phyloP scores from a whole-genome alignment of 2,113 vertebrate species.

The Notothenia coriiceps region DNA sequence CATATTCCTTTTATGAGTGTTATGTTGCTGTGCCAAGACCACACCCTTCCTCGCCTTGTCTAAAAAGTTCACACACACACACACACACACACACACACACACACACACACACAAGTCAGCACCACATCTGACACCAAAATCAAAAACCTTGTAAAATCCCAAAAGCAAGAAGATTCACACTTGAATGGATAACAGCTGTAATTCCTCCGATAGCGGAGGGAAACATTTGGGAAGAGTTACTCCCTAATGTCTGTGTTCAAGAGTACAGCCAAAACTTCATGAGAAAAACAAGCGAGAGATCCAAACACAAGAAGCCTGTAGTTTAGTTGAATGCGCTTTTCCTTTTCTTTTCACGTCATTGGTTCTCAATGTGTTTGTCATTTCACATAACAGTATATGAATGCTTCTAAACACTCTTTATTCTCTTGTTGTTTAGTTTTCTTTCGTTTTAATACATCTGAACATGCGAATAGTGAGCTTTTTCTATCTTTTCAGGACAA shows the following conservation, averaged over 20 bases:
- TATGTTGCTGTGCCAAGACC: neutral
- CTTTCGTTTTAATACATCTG: constrained; percentile 27
- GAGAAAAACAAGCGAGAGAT: constrained; percentile 11
- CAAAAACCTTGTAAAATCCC: constrained; percentile 13
- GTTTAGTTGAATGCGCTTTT: constrained; percentile 21
- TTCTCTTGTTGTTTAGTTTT: neutral
- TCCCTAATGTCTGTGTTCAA: constrained; percentile 23
- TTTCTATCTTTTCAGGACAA: neutral
- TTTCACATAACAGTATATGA: neutral
- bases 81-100: neutral
- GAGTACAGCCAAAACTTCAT: constrained; percentile 17
- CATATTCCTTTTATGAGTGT: neutral
- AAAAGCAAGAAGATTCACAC: constrained; percentile 23
- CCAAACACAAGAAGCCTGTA: constrained; percentile 3
- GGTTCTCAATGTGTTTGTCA: constrained; percentile 22
- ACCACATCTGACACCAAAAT: neutral
- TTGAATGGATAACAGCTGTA: constrained; percentile 47
- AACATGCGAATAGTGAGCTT: constrained; percentile 22
- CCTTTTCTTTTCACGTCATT: constrained; percentile 43
- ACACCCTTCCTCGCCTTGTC: neutral
- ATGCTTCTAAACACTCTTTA: neutral
- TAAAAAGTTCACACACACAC: neutral
- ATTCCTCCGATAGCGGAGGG: constrained; percentile 24
- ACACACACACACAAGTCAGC: constrained; percentile 7
- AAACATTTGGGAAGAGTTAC: constrained; percentile 40